These are phyloP conservation scores for Pristionchus exspectatus DNA, from an alignment of 2,888 invertebrate species.

Conservation along the genomic window DNA sequence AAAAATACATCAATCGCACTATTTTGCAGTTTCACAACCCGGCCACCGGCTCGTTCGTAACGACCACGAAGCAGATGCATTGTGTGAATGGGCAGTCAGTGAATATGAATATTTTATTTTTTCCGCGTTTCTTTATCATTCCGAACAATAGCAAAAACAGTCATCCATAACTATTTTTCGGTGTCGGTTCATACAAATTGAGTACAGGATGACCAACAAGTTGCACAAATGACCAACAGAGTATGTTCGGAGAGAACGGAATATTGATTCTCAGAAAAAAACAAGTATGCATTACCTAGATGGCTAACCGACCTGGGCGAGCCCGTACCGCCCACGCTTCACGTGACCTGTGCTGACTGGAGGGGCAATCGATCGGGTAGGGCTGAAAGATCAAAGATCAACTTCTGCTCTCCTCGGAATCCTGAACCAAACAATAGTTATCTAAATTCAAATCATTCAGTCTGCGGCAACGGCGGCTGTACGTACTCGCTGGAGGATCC, in stretches of 20 bases:
- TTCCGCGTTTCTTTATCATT: background rate
- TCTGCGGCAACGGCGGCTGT: conserved; percentile 53
- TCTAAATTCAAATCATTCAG: background rate
- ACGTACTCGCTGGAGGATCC: conserved; percentile 37
- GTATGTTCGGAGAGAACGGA: too few species aligned
- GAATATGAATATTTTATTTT: background rate
- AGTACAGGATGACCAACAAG: too few species aligned
- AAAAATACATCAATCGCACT: too few species aligned
- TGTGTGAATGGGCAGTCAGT: conserved; percentile 46
- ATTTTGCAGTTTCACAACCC: conserved; percentile 47
- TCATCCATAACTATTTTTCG: background rate
- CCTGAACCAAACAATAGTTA: background rate
- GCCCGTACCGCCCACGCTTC: conserved; percentile 31
- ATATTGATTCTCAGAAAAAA: too few species aligned
- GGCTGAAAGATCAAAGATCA: background rate
- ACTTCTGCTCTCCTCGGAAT: background rate
- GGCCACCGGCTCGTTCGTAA: background rate
- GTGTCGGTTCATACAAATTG: too few species aligned
- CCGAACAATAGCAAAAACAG: background rate
- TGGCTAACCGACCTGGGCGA: conserved; percentile 42
- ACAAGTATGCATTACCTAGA: too few species aligned
- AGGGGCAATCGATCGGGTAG: conserved; percentile 9
- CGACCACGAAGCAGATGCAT: conserved; percentile 29
- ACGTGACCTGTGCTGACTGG: conserved; percentile 44
- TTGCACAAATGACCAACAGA: too few species aligned